Conservation (phyloP, 2,797 vertebrate genomes). For the Myotis vivesi region DNA sequence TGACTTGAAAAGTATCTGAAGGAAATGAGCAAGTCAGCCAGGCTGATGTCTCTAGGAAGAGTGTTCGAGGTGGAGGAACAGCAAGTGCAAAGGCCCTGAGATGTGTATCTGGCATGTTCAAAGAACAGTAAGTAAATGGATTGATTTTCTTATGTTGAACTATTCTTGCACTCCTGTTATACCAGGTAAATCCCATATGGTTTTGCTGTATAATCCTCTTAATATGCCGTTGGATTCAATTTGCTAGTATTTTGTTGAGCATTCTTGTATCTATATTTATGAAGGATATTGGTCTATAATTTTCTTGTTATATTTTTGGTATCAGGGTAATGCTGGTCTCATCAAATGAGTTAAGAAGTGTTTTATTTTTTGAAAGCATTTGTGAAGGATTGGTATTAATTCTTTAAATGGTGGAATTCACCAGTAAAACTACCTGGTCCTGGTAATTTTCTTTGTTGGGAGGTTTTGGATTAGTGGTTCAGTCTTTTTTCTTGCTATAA, state of each 20-base stretch:
- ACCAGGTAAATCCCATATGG: not conserved
- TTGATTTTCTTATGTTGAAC: not conserved
- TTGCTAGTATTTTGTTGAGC: not conserved
- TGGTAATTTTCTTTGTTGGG: not conserved
- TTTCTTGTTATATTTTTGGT: not conserved
- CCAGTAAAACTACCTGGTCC: not conserved
- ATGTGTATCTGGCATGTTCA: not conserved
- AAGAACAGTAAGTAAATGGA: not conserved
- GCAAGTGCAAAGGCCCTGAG: not conserved
- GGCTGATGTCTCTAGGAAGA: not conserved
- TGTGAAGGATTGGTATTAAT: not conserved
- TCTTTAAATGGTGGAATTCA: conserved; percentile 27
- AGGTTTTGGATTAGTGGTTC: not conserved
- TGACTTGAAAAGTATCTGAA: not conserved
- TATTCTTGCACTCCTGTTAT: not conserved
- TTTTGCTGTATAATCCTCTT: not conserved
- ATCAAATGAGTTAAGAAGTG: not conserved
- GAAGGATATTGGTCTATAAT: not conserved
- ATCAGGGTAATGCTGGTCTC: not conserved
- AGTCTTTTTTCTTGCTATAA: not conserved
- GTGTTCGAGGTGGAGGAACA: not conserved
- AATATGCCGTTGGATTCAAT: not conserved
- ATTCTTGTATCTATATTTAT: not conserved
- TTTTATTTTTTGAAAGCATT: conserved; percentile 9
- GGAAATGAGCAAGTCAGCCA: not conserved